Conservation (phyloP, 2,888 invertebrate genomes). For the Morinoia aosen region DNA sequence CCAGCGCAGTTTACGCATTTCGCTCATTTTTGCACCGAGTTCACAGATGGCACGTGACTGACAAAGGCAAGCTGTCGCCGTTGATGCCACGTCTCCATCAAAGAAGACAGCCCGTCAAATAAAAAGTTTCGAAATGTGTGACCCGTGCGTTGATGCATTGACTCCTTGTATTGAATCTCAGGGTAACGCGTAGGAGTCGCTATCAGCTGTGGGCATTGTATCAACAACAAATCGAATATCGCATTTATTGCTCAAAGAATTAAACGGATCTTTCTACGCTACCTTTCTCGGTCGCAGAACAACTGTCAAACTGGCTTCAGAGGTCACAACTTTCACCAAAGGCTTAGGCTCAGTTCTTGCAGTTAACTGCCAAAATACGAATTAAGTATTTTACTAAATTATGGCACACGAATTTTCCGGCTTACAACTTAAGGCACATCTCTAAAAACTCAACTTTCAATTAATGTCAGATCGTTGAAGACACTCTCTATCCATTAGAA, state of each 20-base stretch:
- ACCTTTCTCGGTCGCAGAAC: background rate
- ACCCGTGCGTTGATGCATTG: background rate
- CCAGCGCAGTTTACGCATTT: background rate
- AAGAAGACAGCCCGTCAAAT: conserved; percentile 1
- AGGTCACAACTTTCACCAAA: background rate
- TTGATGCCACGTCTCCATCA: background rate
- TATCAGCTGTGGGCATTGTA: background rate
- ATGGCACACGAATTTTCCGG: background rate
- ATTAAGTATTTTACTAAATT: background rate
- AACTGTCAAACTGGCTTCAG: background rate
- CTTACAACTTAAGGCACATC: background rate
- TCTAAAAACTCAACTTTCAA: background rate
- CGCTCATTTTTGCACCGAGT: background rate
- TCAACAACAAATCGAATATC: background rate
- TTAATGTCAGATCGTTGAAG: background rate
- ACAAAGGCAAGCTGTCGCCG: background rate
- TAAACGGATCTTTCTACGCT: background rate
- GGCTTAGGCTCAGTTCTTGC: background rate
- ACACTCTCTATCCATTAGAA: background rate
- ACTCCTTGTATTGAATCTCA: background rate
- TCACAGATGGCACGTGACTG: background rate
- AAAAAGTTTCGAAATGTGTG: background rate
- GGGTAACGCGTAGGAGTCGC: background rate
- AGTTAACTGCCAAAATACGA: background rate
- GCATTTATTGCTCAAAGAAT: background rate